These are phyloP conservation scores for Ciconia stormi DNA, from an alignment of 2,113 vertebrate species.

Conservation along the genomic window DNA sequence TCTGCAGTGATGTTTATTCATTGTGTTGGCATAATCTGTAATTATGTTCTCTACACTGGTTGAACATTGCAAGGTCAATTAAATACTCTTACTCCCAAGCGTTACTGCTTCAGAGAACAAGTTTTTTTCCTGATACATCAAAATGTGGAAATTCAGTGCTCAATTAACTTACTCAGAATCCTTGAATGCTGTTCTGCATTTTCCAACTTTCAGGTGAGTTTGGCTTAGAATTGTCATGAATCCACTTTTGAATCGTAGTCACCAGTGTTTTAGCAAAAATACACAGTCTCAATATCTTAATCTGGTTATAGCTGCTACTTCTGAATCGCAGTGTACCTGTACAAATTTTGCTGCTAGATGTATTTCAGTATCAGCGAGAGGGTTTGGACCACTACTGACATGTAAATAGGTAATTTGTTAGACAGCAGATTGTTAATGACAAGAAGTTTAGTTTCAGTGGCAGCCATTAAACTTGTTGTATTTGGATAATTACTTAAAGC, in stretches of 20 bases:
- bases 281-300: background rate
- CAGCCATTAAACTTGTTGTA: background rate
- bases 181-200: background rate
- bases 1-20: background rate
- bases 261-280: background rate
- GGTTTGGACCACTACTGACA: background rate
- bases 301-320: background rate
- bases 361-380: background rate
- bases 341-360: background rate
- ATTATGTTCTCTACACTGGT: background rate
- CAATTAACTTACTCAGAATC: background rate
- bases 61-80: background rate
- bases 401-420: background rate
- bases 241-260: background rate
- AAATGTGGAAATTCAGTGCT: background rate
- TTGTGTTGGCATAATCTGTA: background rate
- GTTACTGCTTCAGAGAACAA: background rate
- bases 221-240: background rate
- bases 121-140: background rate
- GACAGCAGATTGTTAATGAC: background rate
- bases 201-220: background rate
- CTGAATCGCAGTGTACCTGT: background rate
- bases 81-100: background rate
- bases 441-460: background rate
- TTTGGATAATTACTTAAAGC: background rate